Conservation (phyloP, 2,888 invertebrate species). For the Nasonia oneida region DNA sequence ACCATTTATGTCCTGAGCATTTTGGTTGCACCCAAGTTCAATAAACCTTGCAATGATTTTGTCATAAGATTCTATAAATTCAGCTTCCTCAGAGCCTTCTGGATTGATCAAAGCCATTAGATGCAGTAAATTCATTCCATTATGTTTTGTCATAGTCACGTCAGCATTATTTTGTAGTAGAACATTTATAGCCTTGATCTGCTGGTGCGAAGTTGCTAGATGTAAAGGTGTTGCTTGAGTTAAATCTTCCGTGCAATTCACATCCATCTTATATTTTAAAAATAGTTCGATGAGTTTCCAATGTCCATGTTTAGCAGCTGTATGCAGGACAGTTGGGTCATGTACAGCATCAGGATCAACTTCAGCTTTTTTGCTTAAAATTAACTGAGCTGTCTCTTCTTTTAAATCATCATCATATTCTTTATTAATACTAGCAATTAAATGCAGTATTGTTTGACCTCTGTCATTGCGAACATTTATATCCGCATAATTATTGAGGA, state of each 20-base stretch:
- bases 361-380: constrained; percentile 47
- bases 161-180: constrained; percentile 51
- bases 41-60: constrained; percentile 31
- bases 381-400: constrained; percentile 51
- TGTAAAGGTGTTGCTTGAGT: constrained; percentile 52
- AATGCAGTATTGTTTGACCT: constrained; percentile 47
- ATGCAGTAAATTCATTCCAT: constrained; percentile 52
- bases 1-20: constrained; percentile 53
- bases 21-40: constrained; percentile 39
- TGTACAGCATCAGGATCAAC: constrained; percentile 35
- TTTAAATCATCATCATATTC: constrained; percentile 40
- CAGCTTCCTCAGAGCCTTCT: constrained; percentile 37
- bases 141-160: constrained; percentile 20
- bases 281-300: constrained; percentile 37
- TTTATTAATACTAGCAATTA: constrained; percentile 36
- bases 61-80: constrained; percentile 51
- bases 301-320: constrained; percentile 52
- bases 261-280: constrained; percentile 43
- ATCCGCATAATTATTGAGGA: constrained; percentile 47
- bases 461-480: constrained; percentile 18
- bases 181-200: constrained; percentile 30
- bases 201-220: constrained; percentile 48
- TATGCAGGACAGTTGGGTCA: constrained; percentile 51
- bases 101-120: constrained; percentile 55
- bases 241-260: constrained; percentile 34